phyloP scores from a whole-genome alignment of 2,113 vertebrate genomes.

The Brienomyrus longianalis region DNA sequence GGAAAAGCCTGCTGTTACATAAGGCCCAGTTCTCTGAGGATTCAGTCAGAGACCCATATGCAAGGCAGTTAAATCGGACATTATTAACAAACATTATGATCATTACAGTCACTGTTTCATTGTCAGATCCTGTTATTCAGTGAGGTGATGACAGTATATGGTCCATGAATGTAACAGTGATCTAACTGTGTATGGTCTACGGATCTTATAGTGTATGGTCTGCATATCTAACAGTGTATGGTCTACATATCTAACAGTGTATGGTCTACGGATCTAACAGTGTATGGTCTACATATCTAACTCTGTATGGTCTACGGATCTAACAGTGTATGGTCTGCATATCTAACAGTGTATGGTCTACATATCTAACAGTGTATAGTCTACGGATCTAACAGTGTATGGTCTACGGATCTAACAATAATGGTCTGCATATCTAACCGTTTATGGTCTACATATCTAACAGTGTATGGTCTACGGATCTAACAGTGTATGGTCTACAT shows the following conservation, averaged over 20 bases:
- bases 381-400: neutral
- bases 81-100: neutral
- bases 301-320: too few species aligned
- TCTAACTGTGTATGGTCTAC: neutral
- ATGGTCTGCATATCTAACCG: neutral
- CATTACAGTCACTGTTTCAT: neutral
- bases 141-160: neutral
- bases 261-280: too few species aligned
- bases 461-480: neutral
- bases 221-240: too few species aligned
- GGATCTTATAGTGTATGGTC: neutral
- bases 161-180: neutral
- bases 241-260: too few species aligned
- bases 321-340: too few species aligned
- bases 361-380: neutral
- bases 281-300: too few species aligned
- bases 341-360: too few species aligned
- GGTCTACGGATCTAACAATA: neutral
- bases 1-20: conserved; percentile 42
- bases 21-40: conserved; percentile 25
- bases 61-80: neutral
- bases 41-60: neutral
- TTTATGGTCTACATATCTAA: neutral
- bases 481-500: neutral
- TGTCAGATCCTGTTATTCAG: neutral